Conservation (phyloP, 2,888 invertebrate species). For the Bursaphelenchus okinawaensis region DNA sequence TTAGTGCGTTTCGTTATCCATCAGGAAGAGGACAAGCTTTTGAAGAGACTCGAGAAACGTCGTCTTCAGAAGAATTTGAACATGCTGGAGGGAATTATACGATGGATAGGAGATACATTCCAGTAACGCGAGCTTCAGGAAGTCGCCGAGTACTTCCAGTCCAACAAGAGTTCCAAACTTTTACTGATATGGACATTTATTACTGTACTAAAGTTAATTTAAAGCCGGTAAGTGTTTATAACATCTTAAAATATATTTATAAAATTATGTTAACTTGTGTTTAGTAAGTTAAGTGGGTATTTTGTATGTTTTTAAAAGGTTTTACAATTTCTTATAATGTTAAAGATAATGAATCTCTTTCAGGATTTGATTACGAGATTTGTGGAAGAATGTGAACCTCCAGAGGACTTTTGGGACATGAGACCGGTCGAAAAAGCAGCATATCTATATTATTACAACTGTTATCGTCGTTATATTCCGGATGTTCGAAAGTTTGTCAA, state of each 20-base stretch:
- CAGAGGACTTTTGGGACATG: constrained; percentile 28
- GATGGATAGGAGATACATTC: constrained; percentile 5
- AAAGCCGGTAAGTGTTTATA: constrained; percentile 1
- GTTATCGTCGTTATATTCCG: constrained; percentile 31
- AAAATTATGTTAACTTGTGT: too few species aligned
- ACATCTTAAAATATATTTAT: constrained; percentile 5
- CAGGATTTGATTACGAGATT: constrained; percentile 22
- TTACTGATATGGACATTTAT: constrained; percentile 8
- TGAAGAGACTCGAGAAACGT: constrained; percentile 1
- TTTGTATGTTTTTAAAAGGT: too few species aligned
- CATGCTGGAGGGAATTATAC: not conserved
- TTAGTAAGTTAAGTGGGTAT: too few species aligned
- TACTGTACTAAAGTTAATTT: not conserved
- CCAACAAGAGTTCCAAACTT: not conserved
- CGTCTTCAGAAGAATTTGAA: constrained; percentile 5
- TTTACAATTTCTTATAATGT: too few species aligned
- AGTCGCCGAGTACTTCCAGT: not conserved
- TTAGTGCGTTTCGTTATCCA: not conserved
- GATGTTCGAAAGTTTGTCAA: constrained; percentile 31
- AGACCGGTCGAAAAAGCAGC: constrained; percentile 38
- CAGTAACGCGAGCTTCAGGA: not conserved
- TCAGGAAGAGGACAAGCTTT: constrained; percentile 1
- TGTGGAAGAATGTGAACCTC: constrained; percentile 26
- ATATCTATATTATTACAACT: constrained; percentile 38
- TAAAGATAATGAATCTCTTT: too few species aligned